These are phyloP conservation scores for Sminthurinus aureus DNA, from an alignment of 2,888 invertebrate genomes.

Conservation along the genomic window DNA sequence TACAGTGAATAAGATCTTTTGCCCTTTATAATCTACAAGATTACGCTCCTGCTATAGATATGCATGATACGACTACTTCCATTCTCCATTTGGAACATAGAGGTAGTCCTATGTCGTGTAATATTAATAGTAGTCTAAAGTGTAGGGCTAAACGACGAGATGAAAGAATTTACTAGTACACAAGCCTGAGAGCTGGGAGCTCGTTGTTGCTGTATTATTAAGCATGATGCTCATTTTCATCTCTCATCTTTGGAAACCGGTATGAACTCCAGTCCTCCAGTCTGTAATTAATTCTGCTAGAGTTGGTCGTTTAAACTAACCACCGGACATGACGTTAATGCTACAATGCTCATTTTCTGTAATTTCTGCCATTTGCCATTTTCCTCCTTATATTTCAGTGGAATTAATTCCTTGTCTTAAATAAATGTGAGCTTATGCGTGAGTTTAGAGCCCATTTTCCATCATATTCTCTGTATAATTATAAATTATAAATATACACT, in stretches of 20 bases:
- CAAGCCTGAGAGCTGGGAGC: not conserved
- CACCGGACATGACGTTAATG: slow-evolving; percentile 7
- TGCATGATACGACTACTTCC: no score
- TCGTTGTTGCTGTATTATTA: not conserved
- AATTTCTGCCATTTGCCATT: no score
- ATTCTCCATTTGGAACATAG: no score
- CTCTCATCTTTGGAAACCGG: not conserved
- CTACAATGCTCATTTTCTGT: not conserved
- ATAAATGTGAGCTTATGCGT: no score
- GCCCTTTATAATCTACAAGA: no score
- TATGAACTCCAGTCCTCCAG: not conserved
- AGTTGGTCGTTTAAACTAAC: slow-evolving; percentile 14
- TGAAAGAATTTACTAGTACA: not conserved
- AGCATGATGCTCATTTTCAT: not conserved
- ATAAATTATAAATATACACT: no score
- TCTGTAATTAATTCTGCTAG: slow-evolving; percentile 9
- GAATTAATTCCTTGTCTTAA: not conserved
- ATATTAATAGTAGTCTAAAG: no score
- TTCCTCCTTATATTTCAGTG: not conserved
- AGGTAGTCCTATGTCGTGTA: no score
- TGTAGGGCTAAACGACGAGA: not conserved
- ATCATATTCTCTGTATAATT: not conserved
- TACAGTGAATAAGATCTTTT: no score
- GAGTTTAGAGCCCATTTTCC: not conserved
- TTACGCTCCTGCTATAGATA: no score